Conservation (phyloP, 1,140 invertebrate species). For the Bombus impatiens region DNA sequence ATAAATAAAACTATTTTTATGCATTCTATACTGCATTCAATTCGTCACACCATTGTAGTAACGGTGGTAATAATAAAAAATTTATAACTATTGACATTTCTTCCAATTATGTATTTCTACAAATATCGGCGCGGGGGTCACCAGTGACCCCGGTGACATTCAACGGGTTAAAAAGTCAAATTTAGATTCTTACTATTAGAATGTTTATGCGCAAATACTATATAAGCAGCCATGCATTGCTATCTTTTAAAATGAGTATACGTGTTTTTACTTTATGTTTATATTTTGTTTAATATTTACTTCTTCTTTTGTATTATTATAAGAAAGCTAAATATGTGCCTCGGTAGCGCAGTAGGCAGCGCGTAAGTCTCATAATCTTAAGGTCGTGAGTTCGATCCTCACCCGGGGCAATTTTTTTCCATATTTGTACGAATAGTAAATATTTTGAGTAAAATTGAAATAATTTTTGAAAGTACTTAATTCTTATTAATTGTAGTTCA, state of each 20-base stretch:
- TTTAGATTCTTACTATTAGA: not conserved
- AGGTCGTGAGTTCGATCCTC: slow-evolving; percentile 98
- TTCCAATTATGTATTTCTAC: no score
- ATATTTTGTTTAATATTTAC: not conserved
- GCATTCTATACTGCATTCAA: no score
- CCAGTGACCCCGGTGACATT: no score
- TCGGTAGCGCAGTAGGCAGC: slow-evolving; percentile 96
- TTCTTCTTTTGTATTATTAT: no score
- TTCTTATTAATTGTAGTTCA: not conserved
- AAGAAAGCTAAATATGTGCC: slow-evolving; percentile 75
- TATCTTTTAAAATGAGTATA: not conserved
- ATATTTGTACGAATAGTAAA: not conserved
- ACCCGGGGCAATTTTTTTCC: slow-evolving; percentile 88
- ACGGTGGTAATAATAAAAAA: no score
- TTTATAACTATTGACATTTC: no score
- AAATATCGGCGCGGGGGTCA: no score
- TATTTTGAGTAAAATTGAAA: not conserved
- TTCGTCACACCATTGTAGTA: no score
- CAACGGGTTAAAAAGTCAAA: not conserved
- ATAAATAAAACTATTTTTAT: no score
- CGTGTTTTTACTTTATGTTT: not conserved
- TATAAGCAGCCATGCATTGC: not conserved
- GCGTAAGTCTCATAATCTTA: slow-evolving; percentile 98
- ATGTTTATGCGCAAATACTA: no score
- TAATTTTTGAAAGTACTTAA: not conserved